Percentiles rank a stretch among this genome's conserved stretches.
Evolutionary conservation across 2,888 invertebrate species (phyloP).

Genomic region (Neoascia interrupta): DNA sequence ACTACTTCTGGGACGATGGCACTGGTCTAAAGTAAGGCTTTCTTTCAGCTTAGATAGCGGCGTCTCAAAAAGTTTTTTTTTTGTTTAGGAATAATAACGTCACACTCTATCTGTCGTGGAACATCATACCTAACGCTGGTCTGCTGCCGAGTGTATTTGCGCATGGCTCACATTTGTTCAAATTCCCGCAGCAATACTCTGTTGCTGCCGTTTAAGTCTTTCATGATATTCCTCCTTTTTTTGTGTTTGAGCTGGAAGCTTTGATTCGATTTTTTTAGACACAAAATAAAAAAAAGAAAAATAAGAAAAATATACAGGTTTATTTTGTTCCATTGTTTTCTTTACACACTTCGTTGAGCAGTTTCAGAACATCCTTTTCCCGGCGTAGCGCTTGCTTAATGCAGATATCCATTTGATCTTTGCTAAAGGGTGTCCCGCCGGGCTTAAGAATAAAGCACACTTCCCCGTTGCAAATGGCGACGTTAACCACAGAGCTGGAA

Average conservation of each 20-base stretch:
- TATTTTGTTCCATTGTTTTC: slow-evolving; percentile 40
- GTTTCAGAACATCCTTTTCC: slow-evolving; percentile 80
- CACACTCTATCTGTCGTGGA: slow-evolving; percentile 96
- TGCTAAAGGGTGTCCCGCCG: slow-evolving; percentile 84
- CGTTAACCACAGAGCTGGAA: slow-evolving; percentile 83
- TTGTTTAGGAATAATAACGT: slow-evolving; percentile 92
- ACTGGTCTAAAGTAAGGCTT: slow-evolving; percentile 92
- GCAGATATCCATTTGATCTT: slow-evolving; percentile 82
- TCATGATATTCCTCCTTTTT: slow-evolving; percentile 11
- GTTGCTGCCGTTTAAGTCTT: slow-evolving; percentile 80
- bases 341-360: slow-evolving; percentile 64
- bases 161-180: slow-evolving; percentile 90
- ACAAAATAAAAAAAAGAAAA: slow-evolving; percentile 50
- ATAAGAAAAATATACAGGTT: slow-evolving; percentile 16
- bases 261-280: slow-evolving; percentile 48
- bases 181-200: slow-evolving; percentile 94
- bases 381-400: slow-evolving; percentile 83
- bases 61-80: too few species aligned
- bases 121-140: slow-evolving; percentile 99
- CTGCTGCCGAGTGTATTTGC: slow-evolving; percentile 93
- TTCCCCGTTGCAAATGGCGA: slow-evolving; percentile 84
- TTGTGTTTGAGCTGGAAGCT: slow-evolving; percentile 32
- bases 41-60: not conserved
- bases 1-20: slow-evolving; percentile 99
- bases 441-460: slow-evolving; percentile 87